Base-by-base conservation (phyloP, 1,140 invertebrate genomes). In the Zaprionus nigranus region DNA sequence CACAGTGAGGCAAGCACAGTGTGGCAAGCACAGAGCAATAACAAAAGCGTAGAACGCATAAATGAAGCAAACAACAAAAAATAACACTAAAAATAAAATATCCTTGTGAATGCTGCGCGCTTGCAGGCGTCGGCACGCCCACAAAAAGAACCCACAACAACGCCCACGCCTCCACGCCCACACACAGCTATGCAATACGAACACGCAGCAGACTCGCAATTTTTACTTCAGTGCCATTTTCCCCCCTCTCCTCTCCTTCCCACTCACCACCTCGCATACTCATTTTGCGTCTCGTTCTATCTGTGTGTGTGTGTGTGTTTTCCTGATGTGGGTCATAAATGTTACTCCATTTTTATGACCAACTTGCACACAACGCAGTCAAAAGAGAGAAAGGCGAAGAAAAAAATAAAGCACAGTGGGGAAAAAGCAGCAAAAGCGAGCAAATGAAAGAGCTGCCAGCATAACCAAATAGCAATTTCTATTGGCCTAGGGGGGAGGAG, bases 331-430 rank as follows among this genome's bases (percentile, higher is more conserved):
- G 86, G 86, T 82, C 81, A 90, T 90, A 90, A 90, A 90, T 90
- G 85, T 90, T 90, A 90, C 85, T 90, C 85, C 86, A 86, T 90
- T 90, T 90, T 90, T 90, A 90, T 90, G 86, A 80, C 81, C 82
- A 81, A 90, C 82, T 85, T 85, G 86, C 86, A 90, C 85, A 90
- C 86, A 64, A 85, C 74, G 67, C 68, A 46, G 40, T 46, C 40
- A 46, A 9, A 57, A 71, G 28, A 63, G 68, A 53, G 54, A 79
- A 36, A 60, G 20, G 58, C 56, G 46, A 58, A 58, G 54, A 43
- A 66, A 57, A 59, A 54, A 62, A 20, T 51, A 73, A 53, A 36
- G 66, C 59, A 72, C 61, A 73, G 60, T 53, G 60, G 77, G 26
- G 65, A 65, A 34, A 34, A 53, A 57, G 53, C 38, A 61, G 66